phyloP scores from a whole-genome alignment of 2,113 vertebrate species.

The Oryzias woworae region DNA sequence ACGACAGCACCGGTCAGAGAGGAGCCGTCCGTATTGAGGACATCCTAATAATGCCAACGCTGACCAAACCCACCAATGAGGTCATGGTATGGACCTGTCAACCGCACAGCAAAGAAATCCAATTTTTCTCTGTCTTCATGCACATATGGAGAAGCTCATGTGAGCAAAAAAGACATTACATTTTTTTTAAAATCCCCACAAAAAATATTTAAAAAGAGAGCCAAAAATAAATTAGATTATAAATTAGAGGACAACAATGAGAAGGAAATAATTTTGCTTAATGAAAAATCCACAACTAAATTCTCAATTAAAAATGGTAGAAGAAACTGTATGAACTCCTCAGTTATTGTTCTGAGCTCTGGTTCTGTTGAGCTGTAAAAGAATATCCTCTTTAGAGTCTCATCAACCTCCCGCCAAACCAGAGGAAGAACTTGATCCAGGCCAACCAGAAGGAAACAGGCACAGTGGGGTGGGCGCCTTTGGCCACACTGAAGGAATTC shows the following conservation, averaged over 20 bases:
- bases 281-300: no score
- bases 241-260: no score
- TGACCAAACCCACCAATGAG: constrained; percentile 85
- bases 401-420: constrained; percentile 89
- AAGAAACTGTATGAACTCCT: no score
- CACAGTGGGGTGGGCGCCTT: constrained; percentile 71
- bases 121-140: no score
- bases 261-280: no score
- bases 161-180: no score
- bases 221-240: no score
- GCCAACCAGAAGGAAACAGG: constrained; percentile 55
- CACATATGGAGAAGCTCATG: no score
- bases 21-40: constrained; percentile 83
- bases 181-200: no score
- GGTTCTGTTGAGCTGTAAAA: not conserved
- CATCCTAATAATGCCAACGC: constrained; percentile 83
- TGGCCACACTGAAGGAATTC: constrained; percentile 87
- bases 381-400: constrained; percentile 77
- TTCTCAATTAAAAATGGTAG: no score
- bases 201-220: no score
- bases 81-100: constrained; percentile 80
- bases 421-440: constrained; percentile 77
- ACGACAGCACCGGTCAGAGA: constrained; percentile 77
- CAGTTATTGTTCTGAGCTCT: not conserved
- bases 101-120: no score